Percentiles rank a stretch among this genome's conserved stretches.
Conservation (phyloP, 2,888 invertebrate species). For the Phrixothrix hirtus region DNA sequence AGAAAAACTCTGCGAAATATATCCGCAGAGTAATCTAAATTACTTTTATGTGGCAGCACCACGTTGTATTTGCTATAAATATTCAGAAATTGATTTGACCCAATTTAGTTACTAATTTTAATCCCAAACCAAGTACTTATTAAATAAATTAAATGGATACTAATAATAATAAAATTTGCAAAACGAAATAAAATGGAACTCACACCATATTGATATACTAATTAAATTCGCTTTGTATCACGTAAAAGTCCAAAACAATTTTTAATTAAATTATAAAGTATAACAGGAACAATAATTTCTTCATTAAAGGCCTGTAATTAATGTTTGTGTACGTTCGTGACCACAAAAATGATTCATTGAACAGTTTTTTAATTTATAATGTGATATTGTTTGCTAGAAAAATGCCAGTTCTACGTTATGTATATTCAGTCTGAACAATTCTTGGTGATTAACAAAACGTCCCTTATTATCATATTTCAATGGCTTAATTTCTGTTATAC, state of each 20-base stretch:
- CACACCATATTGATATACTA: no score
- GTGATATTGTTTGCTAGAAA: constrained; percentile 9
- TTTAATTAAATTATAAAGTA: not conserved
- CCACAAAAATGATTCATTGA: constrained; percentile 23
- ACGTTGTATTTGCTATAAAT: no score
- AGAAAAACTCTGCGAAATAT: no score
- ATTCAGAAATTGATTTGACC: no score
- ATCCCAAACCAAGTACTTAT: no score
- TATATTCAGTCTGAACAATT: not conserved
- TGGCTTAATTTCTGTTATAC: not conserved
- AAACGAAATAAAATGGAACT: no score
- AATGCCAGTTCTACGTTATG: not conserved
- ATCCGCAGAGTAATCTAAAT: no score
- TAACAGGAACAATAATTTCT: not conserved
- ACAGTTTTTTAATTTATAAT: constrained; percentile 13
- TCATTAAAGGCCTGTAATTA: constrained; percentile 16
- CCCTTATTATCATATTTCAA: not conserved
- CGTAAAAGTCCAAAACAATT: not conserved
- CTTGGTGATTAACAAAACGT: not conserved
- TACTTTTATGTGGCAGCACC: no score
- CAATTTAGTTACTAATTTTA: no score
- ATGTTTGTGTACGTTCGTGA: constrained; percentile 22
- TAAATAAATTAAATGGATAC: no score
- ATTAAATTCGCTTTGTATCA: not conserved
- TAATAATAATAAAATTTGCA: no score